A percentile compares a stretch with the other conserved stretches of the same genome.
These are phyloP conservation scores for Dasyprocta punctata DNA, from an alignment of 2,113 vertebrate species.

Conservation along the genomic window DNA sequence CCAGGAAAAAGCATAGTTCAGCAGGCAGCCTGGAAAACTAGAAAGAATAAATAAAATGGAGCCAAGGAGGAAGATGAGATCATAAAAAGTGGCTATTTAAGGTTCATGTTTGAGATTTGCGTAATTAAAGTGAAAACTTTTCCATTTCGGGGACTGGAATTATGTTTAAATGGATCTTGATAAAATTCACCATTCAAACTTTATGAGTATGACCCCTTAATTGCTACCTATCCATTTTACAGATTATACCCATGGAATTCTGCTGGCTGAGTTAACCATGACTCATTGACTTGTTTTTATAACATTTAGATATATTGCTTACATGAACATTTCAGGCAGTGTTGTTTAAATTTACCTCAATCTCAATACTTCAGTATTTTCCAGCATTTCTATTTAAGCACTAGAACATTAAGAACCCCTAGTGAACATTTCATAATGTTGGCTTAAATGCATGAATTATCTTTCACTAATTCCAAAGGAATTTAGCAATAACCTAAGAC, in stretches of 20 bases:
- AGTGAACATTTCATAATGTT: conserved; percentile 64
- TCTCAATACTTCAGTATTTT: conserved; percentile 59
- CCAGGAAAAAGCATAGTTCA: conserved; percentile 60
- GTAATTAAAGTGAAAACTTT: conserved; percentile 68
- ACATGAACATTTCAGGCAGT: conserved; percentile 60
- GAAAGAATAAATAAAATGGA: conserved; percentile 68
- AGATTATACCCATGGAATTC: conserved; percentile 43
- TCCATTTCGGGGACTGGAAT: conserved; percentile 62
- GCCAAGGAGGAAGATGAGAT: conserved; percentile 62
- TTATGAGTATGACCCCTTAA: conserved; percentile 54
- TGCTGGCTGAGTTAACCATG: conserved; percentile 59
- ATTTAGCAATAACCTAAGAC: conserved; percentile 56
- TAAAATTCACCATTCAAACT: conserved; percentile 67
- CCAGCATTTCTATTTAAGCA: conserved; percentile 63
- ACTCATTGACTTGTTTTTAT: conserved; percentile 65
- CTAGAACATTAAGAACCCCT: conserved; percentile 57
- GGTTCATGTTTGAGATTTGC: conserved; percentile 59
- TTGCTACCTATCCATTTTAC: conserved; percentile 66
- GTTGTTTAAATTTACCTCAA: conserved; percentile 59
- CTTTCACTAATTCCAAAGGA: conserved; percentile 64
- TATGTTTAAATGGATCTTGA: conserved; percentile 68
- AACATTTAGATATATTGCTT: conserved; percentile 64
- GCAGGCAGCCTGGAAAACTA: conserved; percentile 56
- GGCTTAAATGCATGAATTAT: conserved; percentile 39
- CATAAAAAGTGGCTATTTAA: conserved; percentile 67